Evolutionary conservation across 2,113 vertebrate species (phyloP), one percentile per base, ranked within the genome.

Genomic region (Recurvirostra avosetta): DNA sequence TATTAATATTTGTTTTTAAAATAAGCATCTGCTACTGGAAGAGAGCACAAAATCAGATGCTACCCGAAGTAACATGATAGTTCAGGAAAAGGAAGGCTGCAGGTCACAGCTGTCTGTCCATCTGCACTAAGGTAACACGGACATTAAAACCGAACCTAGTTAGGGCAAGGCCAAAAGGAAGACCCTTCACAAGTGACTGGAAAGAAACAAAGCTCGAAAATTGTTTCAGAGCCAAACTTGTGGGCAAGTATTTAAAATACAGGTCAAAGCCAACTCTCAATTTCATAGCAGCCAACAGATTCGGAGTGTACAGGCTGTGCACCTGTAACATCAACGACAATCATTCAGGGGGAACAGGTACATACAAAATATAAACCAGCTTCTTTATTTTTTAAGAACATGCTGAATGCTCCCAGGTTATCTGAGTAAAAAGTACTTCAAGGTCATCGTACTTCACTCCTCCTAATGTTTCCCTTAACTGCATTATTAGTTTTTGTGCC

Each of bases 1-100:
- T 5, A 94, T 92, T 94, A 95, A 95, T 93, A 96, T 94, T 92
- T 91, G 75, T 89, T 96, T 97, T 95, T 95, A 94, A 96, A 97
- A 94, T 86, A 97, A 96, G 88, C 92, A 94, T 97, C 90, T 95
- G 94, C 90, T 97, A 40, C 74, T 68, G 61, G 53, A 95, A 61
- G 56, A 81, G 63, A 76, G 36, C 47, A 66, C 58, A 71, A 88
- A 89, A 82, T 47, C 16, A 15, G 77, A 88, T 90, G 47, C 52
- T 80, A 76, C 47, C 55, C 77, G 83, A 88, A 94, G 55, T 9
- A 4, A 58, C 29, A 16, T 0, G 0, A 63, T 23, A 45, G 29
- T 19, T 76, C 21, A 38, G 81, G 63, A 58, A 70, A 75, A 66
- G 34, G n/a, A 70, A 75, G 70, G 71, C 71, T 85, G 67, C 38